phyloP scores from a whole-genome alignment of 2,888 invertebrate species.

The Priocnemis perturbator region DNA sequence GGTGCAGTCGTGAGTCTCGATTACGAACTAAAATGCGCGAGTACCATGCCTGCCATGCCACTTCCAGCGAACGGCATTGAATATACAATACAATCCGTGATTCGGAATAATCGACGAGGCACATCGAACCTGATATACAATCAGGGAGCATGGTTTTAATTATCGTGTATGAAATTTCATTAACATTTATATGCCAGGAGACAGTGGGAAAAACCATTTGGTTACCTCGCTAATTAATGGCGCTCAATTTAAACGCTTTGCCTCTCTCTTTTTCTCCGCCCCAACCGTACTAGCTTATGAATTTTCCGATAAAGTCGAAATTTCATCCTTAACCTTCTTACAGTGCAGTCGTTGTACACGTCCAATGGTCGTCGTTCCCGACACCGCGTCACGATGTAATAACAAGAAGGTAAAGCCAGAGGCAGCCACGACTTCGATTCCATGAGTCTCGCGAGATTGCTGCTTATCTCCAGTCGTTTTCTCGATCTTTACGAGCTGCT shows the following conservation, averaged over 20 bases:
- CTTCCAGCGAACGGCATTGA: too few relatives aligned
- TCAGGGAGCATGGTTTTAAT: slow-evolving; percentile 16
- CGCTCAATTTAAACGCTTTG: not conserved
- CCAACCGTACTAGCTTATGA: not conserved
- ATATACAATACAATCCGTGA: too few relatives aligned
- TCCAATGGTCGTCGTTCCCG: slow-evolving; percentile 29
- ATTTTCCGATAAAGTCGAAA: not conserved
- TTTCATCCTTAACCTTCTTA: too few relatives aligned
- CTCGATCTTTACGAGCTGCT: slow-evolving; percentile 44
- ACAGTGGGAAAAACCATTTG: slow-evolving; percentile 11
- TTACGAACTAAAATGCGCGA: too few relatives aligned
- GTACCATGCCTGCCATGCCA: too few relatives aligned
- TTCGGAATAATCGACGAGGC: too few relatives aligned
- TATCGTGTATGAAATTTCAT: slow-evolving; percentile 43
- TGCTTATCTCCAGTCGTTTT: slow-evolving; percentile 43
- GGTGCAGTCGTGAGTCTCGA: too few relatives aligned
- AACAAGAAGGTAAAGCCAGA: slow-evolving; percentile 43
- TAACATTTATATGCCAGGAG: slow-evolving; percentile 25
- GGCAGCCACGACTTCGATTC: slow-evolving; percentile 39
- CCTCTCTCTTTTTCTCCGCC: not conserved
- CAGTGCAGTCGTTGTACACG: too few relatives aligned
- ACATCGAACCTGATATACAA: too few relatives aligned
- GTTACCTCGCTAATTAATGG: slow-evolving; percentile 30
- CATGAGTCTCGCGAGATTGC: slow-evolving; percentile 33
- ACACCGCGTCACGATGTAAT: slow-evolving; percentile 33